A percentile compares a stretch with the other conserved stretches of the same genome.
Conservation (phyloP, 2,888 invertebrate genomes). For the Caenorhabditis auriculariae region DNA sequence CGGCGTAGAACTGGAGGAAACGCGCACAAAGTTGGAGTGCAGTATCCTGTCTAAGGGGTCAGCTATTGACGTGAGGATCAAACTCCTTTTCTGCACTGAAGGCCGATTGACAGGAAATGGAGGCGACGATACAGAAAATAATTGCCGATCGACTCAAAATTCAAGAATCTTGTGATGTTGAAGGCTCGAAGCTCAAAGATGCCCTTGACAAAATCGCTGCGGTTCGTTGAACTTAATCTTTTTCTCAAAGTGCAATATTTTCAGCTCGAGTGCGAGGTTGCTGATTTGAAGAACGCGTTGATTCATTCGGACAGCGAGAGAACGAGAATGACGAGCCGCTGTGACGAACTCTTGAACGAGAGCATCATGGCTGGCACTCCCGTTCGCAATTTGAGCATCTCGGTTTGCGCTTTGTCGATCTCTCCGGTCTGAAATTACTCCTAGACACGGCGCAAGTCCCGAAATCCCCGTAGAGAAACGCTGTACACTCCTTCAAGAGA, state of each 20-base stretch:
- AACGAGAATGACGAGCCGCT: too few relatives aligned
- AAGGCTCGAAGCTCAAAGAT: background rate
- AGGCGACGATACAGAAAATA: too few relatives aligned
- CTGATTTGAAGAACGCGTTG: too few relatives aligned
- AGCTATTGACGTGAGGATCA: background rate
- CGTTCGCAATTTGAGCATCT: background rate
- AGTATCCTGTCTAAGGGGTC: background rate
- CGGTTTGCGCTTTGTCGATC: background rate
- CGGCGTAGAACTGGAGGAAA: background rate
- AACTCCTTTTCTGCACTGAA: too few relatives aligned
- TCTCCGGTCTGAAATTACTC: background rate
- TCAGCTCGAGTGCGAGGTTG: slow-evolving; percentile 12
- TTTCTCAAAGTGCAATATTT: background rate
- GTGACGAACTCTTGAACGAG: slow-evolving; percentile 4
- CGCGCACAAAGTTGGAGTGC: background rate
- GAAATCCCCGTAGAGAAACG: slow-evolving; percentile 15
- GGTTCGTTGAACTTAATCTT: background rate
- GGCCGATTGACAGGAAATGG: too few relatives aligned
- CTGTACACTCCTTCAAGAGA: slow-evolving; percentile 14
- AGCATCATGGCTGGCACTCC: slow-evolving; percentile 10
- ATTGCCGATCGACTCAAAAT: too few relatives aligned
- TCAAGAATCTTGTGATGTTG: background rate
- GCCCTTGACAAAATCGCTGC: background rate
- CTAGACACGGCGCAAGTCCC: slow-evolving; percentile 5
- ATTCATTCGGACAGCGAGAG: too few relatives aligned